Conservation (phyloP, 2,888 invertebrate species). For the Malthinus seriepunctatus region DNA sequence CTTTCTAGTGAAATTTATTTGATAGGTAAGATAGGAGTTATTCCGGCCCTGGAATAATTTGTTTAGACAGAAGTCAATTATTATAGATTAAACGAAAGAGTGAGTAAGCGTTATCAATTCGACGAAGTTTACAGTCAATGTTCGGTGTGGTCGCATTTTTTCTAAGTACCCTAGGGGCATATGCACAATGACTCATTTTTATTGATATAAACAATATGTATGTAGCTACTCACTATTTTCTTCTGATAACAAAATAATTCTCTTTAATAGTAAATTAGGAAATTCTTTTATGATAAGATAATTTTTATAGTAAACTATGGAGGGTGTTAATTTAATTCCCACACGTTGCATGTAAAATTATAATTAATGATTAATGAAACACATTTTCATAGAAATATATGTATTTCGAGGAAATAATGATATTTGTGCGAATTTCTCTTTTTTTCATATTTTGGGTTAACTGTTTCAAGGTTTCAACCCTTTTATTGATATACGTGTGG, state of each 20-base stretch:
- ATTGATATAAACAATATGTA: not conserved
- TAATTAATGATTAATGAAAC: not conserved
- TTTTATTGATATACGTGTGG: no score
- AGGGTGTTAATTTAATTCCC: not conserved
- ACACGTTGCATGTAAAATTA: not conserved
- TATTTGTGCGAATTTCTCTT: not conserved
- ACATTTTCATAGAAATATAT: not conserved
- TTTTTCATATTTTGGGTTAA: no score
- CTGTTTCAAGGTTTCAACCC: no score
- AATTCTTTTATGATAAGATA: no score
- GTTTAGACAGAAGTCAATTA: no score
- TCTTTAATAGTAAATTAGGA: not conserved
- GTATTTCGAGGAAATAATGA: not conserved
- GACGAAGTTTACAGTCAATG: slow-evolving; percentile 11
- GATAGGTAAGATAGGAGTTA: no score
- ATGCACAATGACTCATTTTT: slow-evolving; percentile 7
- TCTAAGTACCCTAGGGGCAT: slow-evolving; percentile 8
- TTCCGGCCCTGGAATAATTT: no score
- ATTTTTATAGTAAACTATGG: no score
- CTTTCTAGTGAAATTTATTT: no score
- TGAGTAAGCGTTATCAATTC: slow-evolving; percentile 14
- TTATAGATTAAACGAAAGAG: slow-evolving; percentile 8
- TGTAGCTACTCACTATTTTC: not conserved
- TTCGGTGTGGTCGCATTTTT: slow-evolving; percentile 9
- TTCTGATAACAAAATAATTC: slow-evolving; percentile 4